These are phyloP conservation scores for Nerophis lumbriciformis DNA, from an alignment of 2,113 vertebrate species.

Conservation along the genomic window DNA sequence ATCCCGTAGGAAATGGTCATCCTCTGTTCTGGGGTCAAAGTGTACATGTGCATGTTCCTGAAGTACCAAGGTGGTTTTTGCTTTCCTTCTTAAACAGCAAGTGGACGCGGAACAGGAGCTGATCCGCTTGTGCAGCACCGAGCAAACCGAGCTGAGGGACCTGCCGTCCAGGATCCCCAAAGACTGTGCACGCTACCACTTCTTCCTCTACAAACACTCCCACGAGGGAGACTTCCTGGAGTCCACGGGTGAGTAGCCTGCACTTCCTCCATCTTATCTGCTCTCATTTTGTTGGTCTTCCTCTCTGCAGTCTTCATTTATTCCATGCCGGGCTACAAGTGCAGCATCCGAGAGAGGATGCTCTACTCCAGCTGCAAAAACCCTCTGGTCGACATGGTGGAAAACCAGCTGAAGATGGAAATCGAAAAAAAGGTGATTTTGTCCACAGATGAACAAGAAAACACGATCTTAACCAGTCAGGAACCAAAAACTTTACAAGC, in stretches of 20 bases:
- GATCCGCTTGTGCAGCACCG: constrained; percentile 83
- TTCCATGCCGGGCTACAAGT: constrained; percentile 95
- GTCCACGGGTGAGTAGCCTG: constrained; percentile 78
- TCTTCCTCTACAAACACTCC: constrained; percentile 94
- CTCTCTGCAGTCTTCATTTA: constrained; percentile 89
- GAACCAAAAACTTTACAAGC: too few relatives aligned
- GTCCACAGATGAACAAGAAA: too few relatives aligned
- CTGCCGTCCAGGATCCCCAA: constrained; percentile 90
- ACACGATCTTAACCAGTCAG: too few relatives aligned
- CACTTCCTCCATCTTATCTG: not conserved
- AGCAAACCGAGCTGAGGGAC: constrained; percentile 86
- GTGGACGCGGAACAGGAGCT: constrained; percentile 88
- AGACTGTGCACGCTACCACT: constrained; percentile 92
- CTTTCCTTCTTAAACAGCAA: constrained; percentile 71
- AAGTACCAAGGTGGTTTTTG: not conserved
- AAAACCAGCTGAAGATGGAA: constrained; percentile 80
- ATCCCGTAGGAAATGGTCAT: not conserved
- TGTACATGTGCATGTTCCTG: not conserved
- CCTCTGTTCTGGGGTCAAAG: not conserved
- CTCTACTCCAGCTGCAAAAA: constrained; percentile 97
- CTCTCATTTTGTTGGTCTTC: not conserved
- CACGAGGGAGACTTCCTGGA: constrained; percentile 95
- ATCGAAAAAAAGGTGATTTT: constrained; percentile 83
- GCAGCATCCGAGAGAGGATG: constrained; percentile 95
- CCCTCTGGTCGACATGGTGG: constrained; percentile 85